A percentile compares a stretch with the other conserved stretches of the same genome.
Evolutionary conservation across 2,113 vertebrate genomes (phyloP).

Genomic region (Cygnus atratus): DNA sequence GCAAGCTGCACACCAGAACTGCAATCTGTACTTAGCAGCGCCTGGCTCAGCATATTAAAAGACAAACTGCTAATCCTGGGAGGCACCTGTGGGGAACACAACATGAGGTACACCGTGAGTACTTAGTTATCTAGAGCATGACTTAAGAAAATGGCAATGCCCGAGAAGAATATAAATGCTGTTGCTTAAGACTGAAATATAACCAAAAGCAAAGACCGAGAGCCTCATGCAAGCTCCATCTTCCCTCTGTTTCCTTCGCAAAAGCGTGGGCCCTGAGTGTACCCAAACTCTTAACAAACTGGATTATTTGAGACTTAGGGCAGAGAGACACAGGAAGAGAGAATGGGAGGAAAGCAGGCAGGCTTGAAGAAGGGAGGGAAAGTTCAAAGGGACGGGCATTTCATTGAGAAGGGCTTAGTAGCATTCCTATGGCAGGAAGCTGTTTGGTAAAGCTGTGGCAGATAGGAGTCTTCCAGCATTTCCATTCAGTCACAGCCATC

Average conservation of each 20-base stretch:
- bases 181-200: background rate
- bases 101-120: background rate
- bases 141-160: background rate
- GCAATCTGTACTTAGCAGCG: background rate
- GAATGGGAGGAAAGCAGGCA: background rate
- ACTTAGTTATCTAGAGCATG: background rate
- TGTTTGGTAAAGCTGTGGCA: background rate
- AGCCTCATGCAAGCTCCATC: background rate
- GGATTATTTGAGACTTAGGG: background rate
- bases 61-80: background rate
- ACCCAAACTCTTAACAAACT: background rate
- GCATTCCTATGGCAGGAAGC: background rate
- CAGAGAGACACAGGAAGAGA: background rate
- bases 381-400: background rate
- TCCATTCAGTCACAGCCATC: background rate
- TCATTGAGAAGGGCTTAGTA: background rate
- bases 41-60: background rate
- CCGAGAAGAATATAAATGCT: background rate
- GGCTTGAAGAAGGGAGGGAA: background rate
- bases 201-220: background rate
- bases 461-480: background rate
- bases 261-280: fast-evolving
- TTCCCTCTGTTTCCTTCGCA: background rate
- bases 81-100: background rate
- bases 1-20: background rate